A percentile compares a stretch with the other conserved stretches of the same genome.
These are phyloP conservation scores for Emydura subglobosa DNA, from an alignment of 2,113 vertebrate species.

Conservation along the genomic window DNA sequence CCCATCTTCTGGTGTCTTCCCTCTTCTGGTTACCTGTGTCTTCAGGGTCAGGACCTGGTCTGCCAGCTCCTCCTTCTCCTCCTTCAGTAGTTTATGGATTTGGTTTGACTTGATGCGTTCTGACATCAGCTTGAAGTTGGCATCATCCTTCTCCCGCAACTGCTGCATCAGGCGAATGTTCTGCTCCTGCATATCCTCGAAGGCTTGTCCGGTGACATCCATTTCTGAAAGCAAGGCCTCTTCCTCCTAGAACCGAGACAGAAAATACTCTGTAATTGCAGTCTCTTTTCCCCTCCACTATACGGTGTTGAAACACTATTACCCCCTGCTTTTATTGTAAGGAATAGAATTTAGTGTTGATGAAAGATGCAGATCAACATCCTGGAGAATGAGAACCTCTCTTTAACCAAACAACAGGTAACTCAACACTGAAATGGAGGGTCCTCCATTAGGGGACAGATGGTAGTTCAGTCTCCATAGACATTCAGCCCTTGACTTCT, in stretches of 20 bases:
- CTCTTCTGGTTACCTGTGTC: constrained; percentile 86
- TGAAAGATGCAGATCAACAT: not conserved
- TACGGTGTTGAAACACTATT: not conserved
- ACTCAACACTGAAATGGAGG: not conserved
- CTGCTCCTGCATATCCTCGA: constrained; percentile 99
- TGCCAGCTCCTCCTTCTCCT: constrained; percentile 96
- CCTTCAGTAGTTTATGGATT: constrained; percentile 97
- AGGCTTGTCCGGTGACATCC: constrained; percentile 98
- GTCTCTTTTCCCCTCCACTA: not conserved
- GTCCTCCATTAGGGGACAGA: not conserved
- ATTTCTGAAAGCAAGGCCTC: constrained; percentile 97
- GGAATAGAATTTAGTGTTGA: not conserved
- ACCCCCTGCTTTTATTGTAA: not conserved
- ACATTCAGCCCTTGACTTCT: not conserved
- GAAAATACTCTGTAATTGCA: not conserved
- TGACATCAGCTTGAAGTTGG: constrained; percentile 98
- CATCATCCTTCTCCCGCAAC: constrained; percentile 96
- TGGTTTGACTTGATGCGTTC: constrained; percentile 98
- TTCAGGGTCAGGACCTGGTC: constrained; percentile 95
- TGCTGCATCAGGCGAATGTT: constrained; percentile 98
- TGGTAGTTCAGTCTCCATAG: not conserved
- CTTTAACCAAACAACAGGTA: not conserved
- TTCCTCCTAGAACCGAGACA: constrained; percentile 85
- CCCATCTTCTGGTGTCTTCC: too few species aligned
- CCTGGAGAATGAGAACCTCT: not conserved